Evolutionary conservation across 2,797 vertebrate species (phyloP).

Genomic region (Enteromius radiatus): DNA sequence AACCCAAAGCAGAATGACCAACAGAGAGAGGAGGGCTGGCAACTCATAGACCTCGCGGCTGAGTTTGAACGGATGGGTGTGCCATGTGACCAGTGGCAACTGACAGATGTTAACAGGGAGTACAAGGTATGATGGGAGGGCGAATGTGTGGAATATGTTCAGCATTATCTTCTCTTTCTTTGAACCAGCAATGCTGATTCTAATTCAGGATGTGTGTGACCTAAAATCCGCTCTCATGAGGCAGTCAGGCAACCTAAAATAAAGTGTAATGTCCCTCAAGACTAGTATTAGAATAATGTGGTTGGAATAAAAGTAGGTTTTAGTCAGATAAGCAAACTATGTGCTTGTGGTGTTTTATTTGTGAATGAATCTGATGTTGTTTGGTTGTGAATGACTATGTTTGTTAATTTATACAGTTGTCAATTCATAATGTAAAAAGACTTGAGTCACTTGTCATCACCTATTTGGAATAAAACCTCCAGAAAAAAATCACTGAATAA

Average conservation of each 20-base stretch:
- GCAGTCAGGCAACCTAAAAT: slow-evolving; percentile 11
- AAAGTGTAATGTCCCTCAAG: background rate
- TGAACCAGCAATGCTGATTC: background rate
- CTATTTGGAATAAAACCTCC: background rate
- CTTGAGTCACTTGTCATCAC: background rate
- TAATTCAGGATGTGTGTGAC: slow-evolving; percentile 8
- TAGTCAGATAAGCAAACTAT: background rate
- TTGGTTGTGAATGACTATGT: background rate
- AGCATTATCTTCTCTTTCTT: background rate
- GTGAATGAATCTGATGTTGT: background rate
- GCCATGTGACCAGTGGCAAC: slow-evolving; percentile 91
- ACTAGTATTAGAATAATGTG: background rate
- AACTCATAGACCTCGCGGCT: slow-evolving; percentile 87
- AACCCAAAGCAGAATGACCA: slow-evolving; percentile 96
- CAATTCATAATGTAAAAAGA: no score
- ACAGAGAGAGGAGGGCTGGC: slow-evolving; percentile 91
- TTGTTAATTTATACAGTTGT: background rate
- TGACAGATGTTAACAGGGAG: slow-evolving; percentile 91
- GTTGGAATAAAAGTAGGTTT: background rate
- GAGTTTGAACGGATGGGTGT: slow-evolving; percentile 96
- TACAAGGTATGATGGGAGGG: slow-evolving; percentile 84
- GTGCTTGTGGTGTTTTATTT: background rate
- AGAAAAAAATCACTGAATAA: no score
- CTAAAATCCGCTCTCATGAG: background rate
- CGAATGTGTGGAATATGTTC: background rate